Conservation (phyloP, 2,797 vertebrate species). For the Mallotus villosus region DNA sequence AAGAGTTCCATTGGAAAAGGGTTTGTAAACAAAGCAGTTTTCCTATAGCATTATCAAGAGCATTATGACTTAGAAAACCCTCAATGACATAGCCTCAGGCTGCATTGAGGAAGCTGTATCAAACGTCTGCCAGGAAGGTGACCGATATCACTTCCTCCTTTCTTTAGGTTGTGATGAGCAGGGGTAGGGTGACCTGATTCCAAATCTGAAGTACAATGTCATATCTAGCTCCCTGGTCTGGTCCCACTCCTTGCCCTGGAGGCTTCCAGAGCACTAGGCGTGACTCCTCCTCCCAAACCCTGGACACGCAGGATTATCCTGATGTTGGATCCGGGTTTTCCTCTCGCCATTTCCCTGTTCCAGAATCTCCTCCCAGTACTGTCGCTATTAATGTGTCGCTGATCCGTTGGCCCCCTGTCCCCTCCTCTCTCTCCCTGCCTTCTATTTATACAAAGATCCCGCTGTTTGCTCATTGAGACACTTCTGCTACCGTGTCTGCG, state of each 20-base stretch:
- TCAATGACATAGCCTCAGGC: neutral
- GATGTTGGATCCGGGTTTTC: too few species aligned
- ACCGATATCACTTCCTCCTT: neutral
- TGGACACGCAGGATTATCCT: too few species aligned
- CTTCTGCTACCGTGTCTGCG: conserved; percentile 10
- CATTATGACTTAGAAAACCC: neutral
- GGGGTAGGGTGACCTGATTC: neutral
- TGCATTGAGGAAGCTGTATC: neutral
- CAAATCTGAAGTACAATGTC: neutral
- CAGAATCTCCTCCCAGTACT: too few species aligned
- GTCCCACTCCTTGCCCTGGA: neutral
- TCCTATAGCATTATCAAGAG: neutral
- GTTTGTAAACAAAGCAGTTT: conserved; percentile 16
- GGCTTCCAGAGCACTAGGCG: neutral
- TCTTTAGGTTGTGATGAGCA: neutral
- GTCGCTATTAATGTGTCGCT: neutral
- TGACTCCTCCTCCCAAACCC: neutral
- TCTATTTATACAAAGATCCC: conserved; percentile 43
- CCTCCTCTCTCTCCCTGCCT: conserved; percentile 40
- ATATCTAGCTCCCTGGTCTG: neutral
- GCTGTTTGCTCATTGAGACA: conserved; percentile 45
- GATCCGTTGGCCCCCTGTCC: neutral
- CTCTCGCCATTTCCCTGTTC: too few species aligned
- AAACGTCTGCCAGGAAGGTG: neutral
- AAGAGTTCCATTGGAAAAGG: neutral